A percentile compares a stretch with the other conserved stretches of the same genome.
phyloP scores from a whole-genome alignment of 2,113 vertebrate genomes.

The Gopherus flavomarginatus region DNA sequence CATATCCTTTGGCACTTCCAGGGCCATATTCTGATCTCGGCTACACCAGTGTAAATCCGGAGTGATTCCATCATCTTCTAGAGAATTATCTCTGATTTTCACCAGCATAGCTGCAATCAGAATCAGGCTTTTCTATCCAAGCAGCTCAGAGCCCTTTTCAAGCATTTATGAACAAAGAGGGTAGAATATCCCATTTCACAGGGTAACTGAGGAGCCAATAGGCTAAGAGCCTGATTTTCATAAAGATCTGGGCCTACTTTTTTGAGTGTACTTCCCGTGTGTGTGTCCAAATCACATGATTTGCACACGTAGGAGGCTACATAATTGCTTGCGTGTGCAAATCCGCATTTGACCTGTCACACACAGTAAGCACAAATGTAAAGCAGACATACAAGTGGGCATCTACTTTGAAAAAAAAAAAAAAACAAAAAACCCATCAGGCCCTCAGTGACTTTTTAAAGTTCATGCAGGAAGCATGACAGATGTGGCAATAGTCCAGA shows the following conservation, averaged over 20 bases:
- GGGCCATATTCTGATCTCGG: background rate
- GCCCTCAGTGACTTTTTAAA: background rate
- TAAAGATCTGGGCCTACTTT: background rate
- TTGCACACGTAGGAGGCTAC: background rate
- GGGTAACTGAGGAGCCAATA: background rate
- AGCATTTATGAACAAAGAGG: background rate
- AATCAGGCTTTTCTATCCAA: background rate
- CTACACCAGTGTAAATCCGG: background rate
- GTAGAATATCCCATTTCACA: background rate
- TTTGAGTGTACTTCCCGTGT: background rate
- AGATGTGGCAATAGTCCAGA: background rate
- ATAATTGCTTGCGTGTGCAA: background rate
- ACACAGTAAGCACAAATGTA: background rate
- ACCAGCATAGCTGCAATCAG: background rate
- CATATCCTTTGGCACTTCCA: background rate
- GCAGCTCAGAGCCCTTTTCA: background rate
- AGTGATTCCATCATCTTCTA: rapidly evolving
- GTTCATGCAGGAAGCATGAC: rapidly evolving
- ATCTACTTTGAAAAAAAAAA: background rate
- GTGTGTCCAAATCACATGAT: background rate
- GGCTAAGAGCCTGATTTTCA: background rate
- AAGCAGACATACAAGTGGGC: background rate
- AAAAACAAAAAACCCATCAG: background rate
- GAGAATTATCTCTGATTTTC: background rate
- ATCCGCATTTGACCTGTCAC: background rate